Base-by-base conservation (phyloP, 2,113 vertebrate species). In the Butorides virescens region DNA sequence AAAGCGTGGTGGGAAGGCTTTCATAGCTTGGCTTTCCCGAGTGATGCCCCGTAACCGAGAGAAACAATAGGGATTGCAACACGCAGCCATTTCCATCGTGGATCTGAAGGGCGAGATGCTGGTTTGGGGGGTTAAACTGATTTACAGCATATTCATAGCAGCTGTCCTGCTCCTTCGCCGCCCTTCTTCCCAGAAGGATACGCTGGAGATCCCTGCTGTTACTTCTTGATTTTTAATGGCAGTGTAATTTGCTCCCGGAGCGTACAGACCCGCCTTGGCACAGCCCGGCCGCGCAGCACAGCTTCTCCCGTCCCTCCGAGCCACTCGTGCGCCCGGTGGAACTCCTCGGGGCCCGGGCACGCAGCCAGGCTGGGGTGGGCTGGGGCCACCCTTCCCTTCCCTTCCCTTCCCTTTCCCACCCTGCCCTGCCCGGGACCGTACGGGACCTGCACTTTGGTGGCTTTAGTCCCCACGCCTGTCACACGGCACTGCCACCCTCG, bases 211-310 rank as follows among this genome's bases (percentile, higher is more conserved):
- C n/a, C 23, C 70, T 53, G 5, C 34, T 59, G 25, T 19, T 52
- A 36, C 11, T 88, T 46, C 62, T 47, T 34, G 22, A 13, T 47
- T 32, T 63, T 79, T 62, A 53, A 59, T 53, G 30, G 44, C 3
- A 15, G 67, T 49, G 79, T 11, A 23, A 27, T 70, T 76, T 58
- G 50, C 46, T 42, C 52, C 56, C 39, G 9, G 46, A 37, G 14
- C 22, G 8, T 9, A 13, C 62, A 50, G 73, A 25, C 44, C 42
- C 73, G 77, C n/a, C 32, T 36, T 52, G n/a, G 23, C 30, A 15
- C 30, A 27, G 21, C 72, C 18, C 9, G 36, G 34, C 32, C 9
- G 0, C 0, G 1, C 72, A 37, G 59, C 42, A 1, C 8, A 4
- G 66, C 49, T 13, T 18, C 67, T 42, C 42, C 32, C 1, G 0